Conservation (phyloP, 2,888 invertebrate genomes). For the Creontiades dilutus region DNA sequence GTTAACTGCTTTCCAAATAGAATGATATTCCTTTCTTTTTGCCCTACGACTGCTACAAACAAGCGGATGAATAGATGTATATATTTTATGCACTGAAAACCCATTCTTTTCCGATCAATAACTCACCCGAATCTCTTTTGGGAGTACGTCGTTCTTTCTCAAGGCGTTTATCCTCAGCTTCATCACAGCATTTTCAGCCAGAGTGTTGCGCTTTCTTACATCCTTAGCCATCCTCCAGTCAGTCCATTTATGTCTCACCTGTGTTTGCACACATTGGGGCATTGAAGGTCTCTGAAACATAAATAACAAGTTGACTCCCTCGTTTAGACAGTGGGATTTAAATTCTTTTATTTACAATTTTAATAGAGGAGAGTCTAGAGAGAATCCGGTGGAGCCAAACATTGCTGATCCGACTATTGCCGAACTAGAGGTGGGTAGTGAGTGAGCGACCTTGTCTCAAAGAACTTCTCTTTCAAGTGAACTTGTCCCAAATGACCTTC, state of each 20-base stretch:
- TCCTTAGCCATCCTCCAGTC: slow-evolving; percentile 93
- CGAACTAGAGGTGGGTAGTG: no score
- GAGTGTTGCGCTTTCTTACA: slow-evolving; percentile 88
- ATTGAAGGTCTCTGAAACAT: slow-evolving; percentile 29
- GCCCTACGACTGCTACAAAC: no score
- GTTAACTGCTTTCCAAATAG: no score
- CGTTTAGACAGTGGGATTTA: neutral
- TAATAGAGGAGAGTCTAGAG: no score
- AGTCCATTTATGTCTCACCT: slow-evolving; percentile 87
- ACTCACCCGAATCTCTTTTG: slow-evolving; percentile 84
- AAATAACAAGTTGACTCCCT: neutral
- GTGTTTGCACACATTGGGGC: slow-evolving; percentile 80
- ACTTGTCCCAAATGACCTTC: no score
- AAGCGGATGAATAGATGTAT: no score
- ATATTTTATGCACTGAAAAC: no score
- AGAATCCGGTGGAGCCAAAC: no score
- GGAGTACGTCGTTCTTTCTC: slow-evolving; percentile 91
- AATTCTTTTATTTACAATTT: neutral
- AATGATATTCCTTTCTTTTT: no score
- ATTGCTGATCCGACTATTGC: no score
- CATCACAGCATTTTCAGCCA: slow-evolving; percentile 86
- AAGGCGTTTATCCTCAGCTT: slow-evolving; percentile 90
- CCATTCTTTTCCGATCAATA: neutral
- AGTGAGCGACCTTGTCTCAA: no score
- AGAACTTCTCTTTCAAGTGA: no score